A percentile compares a stretch with the other conserved stretches of the same genome.
phyloP scores from a whole-genome alignment of 30 jellyfish, hydroid and myxozoan genomes.

The Rhopilema esculentum region DNA sequence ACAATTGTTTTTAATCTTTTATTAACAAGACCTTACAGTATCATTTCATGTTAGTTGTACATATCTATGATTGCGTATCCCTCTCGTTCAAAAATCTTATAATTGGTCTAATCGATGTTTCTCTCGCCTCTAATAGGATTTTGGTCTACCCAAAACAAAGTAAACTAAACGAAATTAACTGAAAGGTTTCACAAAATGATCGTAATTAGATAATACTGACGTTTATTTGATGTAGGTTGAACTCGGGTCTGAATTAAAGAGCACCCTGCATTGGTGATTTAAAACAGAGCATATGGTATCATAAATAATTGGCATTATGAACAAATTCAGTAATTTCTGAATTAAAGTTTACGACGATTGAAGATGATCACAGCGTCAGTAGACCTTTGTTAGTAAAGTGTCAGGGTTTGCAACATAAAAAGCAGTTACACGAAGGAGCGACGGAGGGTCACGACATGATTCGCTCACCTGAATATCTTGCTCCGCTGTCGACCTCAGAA shows the following conservation, averaged over 20 bases:
- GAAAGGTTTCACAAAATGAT: not conserved
- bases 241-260: not conserved
- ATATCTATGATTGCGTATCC: not conserved
- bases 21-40: not conserved
- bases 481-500: conserved; percentile 23
- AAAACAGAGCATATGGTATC: not conserved
- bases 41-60: not conserved
- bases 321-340: not conserved
- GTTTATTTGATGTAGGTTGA: not conserved
- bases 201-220: not conserved
- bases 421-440: not conserved
- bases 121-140: conserved; percentile 5
- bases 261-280: not conserved
- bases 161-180: not conserved
- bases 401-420: too few relatives aligned
- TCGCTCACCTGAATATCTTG: conserved; percentile 46
- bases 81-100: not conserved
- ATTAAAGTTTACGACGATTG: not conserved
- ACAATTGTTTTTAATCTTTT: too few relatives aligned
- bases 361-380: not conserved
- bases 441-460: conserved; percentile 21
- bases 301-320: not conserved
- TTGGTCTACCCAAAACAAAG: not conserved
- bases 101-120: conserved; percentile 1
- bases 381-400: too few relatives aligned